Percentiles rank a stretch among this genome's conserved stretches.
These are phyloP conservation scores for Phrixothrix hirtus DNA, from an alignment of 2,888 invertebrate species.

Conservation along the genomic window DNA sequence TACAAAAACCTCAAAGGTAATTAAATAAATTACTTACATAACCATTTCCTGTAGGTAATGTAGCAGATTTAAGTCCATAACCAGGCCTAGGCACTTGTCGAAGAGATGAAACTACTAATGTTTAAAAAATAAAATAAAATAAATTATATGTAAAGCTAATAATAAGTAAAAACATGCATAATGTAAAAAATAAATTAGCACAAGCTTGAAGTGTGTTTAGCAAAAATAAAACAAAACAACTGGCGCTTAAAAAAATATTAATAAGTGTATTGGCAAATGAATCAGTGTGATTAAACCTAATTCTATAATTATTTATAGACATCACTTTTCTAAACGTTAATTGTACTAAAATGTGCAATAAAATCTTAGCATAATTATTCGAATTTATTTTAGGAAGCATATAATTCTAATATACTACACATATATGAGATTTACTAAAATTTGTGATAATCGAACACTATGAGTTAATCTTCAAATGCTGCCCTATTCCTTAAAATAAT, in stretches of 20 bases:
- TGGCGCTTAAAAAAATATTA: too few relatives aligned
- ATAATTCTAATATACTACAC: too few relatives aligned
- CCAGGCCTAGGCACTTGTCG: constrained; percentile 77
- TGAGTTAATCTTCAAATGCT: too few relatives aligned
- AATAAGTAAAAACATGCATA: constrained; percentile 3
- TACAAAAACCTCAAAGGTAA: constrained; percentile 11
- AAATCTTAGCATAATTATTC: too few relatives aligned
- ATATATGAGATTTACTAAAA: too few relatives aligned
- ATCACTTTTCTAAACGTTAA: too few relatives aligned
- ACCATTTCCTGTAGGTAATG: constrained; percentile 67
- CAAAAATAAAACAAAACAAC: constrained; percentile 5
- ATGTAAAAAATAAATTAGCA: constrained; percentile 8
- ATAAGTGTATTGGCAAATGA: too few relatives aligned
- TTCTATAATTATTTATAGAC: too few relatives aligned
- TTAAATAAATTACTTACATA: constrained; percentile 46
- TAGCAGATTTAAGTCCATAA: constrained; percentile 74
- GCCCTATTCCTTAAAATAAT: constrained; percentile 3
- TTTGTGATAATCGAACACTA: too few relatives aligned
- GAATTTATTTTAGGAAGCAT: too few relatives aligned
- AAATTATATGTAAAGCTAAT: constrained; percentile 8
- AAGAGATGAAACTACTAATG: constrained; percentile 62
- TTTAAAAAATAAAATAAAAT: constrained; percentile 44
- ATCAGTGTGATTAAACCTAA: too few relatives aligned
- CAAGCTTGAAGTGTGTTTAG: constrained; percentile 3
- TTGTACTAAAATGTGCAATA: too few relatives aligned